Conservation (phyloP, 2,797 vertebrate species). For the Thripadectes ignobilis region DNA sequence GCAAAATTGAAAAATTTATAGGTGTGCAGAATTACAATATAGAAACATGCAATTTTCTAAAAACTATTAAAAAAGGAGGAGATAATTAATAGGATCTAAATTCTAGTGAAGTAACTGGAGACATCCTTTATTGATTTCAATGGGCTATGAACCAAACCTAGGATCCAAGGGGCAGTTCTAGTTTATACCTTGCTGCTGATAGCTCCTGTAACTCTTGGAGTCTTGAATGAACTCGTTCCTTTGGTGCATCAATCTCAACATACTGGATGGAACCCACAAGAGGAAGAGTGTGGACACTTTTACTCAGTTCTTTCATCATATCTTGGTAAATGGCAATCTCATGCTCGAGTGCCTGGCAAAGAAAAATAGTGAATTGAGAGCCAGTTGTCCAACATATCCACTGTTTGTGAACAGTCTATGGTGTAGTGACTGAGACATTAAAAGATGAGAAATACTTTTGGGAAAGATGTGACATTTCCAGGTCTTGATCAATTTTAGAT, state of each 20-base stretch:
- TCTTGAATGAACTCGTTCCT: conserved; percentile 71
- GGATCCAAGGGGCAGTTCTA: not conserved
- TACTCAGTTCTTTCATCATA: conserved; percentile 76
- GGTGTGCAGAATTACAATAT: not conserved
- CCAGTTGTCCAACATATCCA: not conserved
- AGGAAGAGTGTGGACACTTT: conserved; percentile 66
- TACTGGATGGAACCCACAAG: conserved; percentile 47
- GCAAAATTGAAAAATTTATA: not conserved
- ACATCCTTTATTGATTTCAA: not conserved
- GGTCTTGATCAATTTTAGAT: not conserved
- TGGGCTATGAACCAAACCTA: not conserved
- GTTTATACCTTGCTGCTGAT: conserved; percentile 76
- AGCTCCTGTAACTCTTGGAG: conserved; percentile 78
- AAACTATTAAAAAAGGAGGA: not conserved
- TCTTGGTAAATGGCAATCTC: conserved; percentile 80
- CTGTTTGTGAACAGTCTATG: not conserved
- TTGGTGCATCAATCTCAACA: conserved; percentile 76
- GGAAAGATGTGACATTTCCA: not conserved
- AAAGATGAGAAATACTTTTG: not conserved
- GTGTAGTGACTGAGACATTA: not conserved
- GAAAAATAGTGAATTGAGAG: not conserved
- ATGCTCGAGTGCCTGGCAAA: conserved; percentile 80
- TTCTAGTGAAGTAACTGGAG: not conserved
- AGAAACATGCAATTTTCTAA: not conserved
- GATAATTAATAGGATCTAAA: not conserved